Base-by-base conservation (phyloP, 1,140 invertebrate species). In the Macrocentrus cingulum region DNA sequence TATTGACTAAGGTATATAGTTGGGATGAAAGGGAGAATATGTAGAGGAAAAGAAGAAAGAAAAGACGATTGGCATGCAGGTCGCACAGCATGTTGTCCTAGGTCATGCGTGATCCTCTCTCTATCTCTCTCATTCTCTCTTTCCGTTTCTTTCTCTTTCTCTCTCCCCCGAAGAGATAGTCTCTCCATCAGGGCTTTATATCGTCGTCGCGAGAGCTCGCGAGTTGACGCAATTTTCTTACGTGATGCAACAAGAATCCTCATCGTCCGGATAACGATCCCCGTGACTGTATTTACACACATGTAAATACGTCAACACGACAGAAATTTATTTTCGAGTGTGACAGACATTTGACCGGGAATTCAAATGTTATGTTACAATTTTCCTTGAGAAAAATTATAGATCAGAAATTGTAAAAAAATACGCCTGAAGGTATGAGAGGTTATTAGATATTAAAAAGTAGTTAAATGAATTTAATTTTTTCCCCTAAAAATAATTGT, bases 11-110 rank as follows among this genome's bases (percentile, higher is more conserved):
- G 13, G 15, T 32, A 49, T 11, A 13, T 20, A 23, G 15, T n/a
- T 23, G 19, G 42, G 15, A 42, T 60, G 54, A 62, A 58, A 66
- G 55, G 61, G 62, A 64, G 29, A n/a, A n/a, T 45, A 49, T 59
- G 64, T 58, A 68, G 61, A 64, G 49, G 63, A 64, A 66, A 67
- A 68, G 69, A 67, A 69, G 67, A 63, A 67, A 70, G 66, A 71
- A 74, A 59, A 57, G 61, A 66, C 66, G 74, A 74, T 78, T 75
- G 74, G 74, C 74, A 76, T 78, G 74, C 76, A 76, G 74, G 72
- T 78, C 74, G 72, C 74, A 72, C 69, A 72, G 74, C 71, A 74
- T 76, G 75, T 78, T 78, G 76, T 75, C 74, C 76, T 78, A 78
- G 76, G 76, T 78, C 76, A 75, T 70, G 71, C 72, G 68, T 74